Evolutionary conservation across 1,140 invertebrate genomes (phyloP).

Genomic region (Riptortus pedestris): DNA sequence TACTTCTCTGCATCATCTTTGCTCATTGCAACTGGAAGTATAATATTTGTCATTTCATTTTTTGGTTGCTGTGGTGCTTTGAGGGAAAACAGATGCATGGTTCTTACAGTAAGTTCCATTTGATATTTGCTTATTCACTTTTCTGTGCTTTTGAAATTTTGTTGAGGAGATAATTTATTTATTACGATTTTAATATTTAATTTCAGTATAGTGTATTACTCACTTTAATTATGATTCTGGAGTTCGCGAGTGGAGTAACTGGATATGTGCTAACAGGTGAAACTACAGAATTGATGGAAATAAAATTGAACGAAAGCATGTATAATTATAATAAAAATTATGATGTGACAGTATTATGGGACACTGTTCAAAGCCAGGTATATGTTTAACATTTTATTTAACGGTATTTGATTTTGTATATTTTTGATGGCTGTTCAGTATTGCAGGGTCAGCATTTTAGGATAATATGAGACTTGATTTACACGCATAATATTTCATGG

Average conservation of each 20-base stretch:
- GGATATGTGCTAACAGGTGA: constrained; percentile 66
- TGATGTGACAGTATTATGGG: constrained; percentile 40
- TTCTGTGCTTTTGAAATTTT: not conserved
- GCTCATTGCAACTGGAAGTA: constrained; percentile 56
- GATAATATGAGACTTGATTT: too few species aligned
- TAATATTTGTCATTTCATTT: constrained; percentile 66
- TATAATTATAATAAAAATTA: constrained; percentile 51
- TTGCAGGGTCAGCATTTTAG: too few species aligned
- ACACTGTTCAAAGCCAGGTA: constrained; percentile 66
- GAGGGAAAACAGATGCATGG: constrained; percentile 69
- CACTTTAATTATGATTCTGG: constrained; percentile 67
- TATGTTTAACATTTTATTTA: constrained; percentile 34
- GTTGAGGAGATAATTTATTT: not conserved
- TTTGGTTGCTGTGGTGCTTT: constrained; percentile 77
- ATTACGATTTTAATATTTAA: not conserved
- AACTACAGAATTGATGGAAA: constrained; percentile 50
- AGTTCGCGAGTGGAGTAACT: constrained; percentile 71
- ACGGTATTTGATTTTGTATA: not conserved
- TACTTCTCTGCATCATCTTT: constrained; percentile 38
- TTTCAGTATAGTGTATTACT: constrained; percentile 71
- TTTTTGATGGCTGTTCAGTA: too few species aligned
- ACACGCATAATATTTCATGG: too few species aligned
- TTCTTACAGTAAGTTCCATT: constrained; percentile 54
- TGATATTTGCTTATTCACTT: not conserved
- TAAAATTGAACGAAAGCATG: constrained; percentile 55